Base-by-base conservation (phyloP, 2,797 vertebrate genomes). In the Sebastes hubbsi region DNA sequence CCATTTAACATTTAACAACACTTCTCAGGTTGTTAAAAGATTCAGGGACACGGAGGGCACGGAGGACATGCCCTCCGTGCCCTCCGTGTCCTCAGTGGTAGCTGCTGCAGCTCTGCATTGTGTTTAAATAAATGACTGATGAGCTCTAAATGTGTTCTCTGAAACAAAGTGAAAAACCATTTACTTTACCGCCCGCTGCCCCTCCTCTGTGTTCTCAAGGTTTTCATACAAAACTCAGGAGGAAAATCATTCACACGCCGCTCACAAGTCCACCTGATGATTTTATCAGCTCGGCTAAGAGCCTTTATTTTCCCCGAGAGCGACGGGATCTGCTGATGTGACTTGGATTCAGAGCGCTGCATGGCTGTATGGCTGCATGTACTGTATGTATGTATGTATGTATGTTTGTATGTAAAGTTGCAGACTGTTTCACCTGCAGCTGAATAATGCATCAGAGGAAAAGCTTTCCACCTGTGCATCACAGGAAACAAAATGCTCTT, bases 371-470 rank as follows among this genome's bases (percentile, higher is more conserved):
- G n/a, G 27, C 30, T 52, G 42, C 4, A 46, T 46, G 14, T 3
- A 25, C 25, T 38, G 36, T 38, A 38, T 13, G 36, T 13, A 38
- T 38, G 12, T 36, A 36, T 38, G 36, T 38, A 38, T 38, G 12
- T 14, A 38, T 14, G 13, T 38, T 2, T 38, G 36, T 38, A 38
- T 18, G 60, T 58, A 68, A 4, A 18, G 70, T 18, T n/a, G 49
- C 59, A 4, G 25, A 27, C 34, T 3, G 14, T 75, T 80, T 82
- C 71, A 80, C 69, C 46, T 73, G 0, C 22, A 42, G 82, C 72
- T 85, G 75, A 79, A 87, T 85, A 79, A 87, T 69, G 72, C 75
- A 74, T 68, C 78, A 67, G n/a, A 75, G 59, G 67, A 24, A 64
- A 64, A 60, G 38, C 63, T 42, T 49, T 71, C 20, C 18, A 38